Evolutionary conservation across 2,888 invertebrate species (phyloP).

Genomic region (Muscina levida): DNA sequence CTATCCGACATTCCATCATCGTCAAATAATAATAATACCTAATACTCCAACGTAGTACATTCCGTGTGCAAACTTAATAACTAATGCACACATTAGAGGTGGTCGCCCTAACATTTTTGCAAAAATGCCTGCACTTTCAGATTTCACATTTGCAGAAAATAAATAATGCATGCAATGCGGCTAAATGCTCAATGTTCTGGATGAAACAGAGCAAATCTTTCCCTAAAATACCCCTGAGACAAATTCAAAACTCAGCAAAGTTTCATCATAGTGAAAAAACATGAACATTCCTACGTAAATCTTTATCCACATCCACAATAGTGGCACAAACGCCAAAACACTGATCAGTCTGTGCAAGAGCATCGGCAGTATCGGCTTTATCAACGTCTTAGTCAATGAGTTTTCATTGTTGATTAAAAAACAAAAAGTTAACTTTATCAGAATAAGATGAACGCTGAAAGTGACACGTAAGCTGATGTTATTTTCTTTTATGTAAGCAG

Average conservation of each 20-base stretch:
- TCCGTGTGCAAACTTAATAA: no score
- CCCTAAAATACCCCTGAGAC: conserved; percentile 59
- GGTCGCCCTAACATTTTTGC: conserved; percentile 25
- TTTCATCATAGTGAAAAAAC: conserved; percentile 4
- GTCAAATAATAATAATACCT: no score
- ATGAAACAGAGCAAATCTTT: conserved; percentile 50
- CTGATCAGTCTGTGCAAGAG: neutral
- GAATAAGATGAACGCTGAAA: conserved; percentile 48
- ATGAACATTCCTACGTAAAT: neutral
- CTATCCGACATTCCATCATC: no score
- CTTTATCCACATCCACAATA: neutral
- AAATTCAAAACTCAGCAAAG: conserved; percentile 47
- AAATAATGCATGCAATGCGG: conserved; percentile 62
- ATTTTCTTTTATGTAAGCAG: conserved; percentile 13
- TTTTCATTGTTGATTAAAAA: no score
- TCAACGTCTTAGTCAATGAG: neutral
- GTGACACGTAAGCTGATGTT: conserved; percentile 58
- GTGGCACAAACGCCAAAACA: neutral
- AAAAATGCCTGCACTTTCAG: conserved; percentile 37
- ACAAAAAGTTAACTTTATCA: conserved; percentile 58
- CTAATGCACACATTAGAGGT: neutral
- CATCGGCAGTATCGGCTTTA: conserved; percentile 22
- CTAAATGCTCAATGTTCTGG: conserved; percentile 19
- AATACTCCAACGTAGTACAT: no score
- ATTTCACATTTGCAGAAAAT: conserved; percentile 53